Percentiles rank a stretch among this genome's conserved stretches.
Evolutionary conservation across 2,113 vertebrate genomes (phyloP).

Genomic region (Alligator sinensis): DNA sequence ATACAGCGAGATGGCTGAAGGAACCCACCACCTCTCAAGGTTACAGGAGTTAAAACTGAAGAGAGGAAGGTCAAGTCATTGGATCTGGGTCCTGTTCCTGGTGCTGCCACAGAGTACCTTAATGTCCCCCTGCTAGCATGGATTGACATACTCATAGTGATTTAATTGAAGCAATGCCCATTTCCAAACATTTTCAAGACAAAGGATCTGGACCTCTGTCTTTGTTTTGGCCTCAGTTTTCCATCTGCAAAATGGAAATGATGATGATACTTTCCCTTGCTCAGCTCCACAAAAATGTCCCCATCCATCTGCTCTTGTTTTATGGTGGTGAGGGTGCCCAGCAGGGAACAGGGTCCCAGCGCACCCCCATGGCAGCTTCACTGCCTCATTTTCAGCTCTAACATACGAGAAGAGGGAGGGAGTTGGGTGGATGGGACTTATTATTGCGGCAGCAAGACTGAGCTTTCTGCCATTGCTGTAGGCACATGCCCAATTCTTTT

Average conservation of each 20-base stretch:
- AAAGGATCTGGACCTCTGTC: not conserved
- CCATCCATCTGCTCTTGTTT: not conserved
- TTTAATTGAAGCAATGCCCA: not conserved
- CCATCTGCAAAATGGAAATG: not conserved
- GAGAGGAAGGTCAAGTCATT: not conserved
- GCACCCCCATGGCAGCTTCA: too few species aligned
- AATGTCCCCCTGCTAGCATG: not conserved
- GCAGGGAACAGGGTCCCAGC: too few species aligned
- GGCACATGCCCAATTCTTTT: too few species aligned
- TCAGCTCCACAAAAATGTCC: not conserved
- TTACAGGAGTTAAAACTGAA: not conserved
- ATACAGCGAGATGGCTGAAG: not conserved
- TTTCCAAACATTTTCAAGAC: not conserved
- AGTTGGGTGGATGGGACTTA: too few species aligned
- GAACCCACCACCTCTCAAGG: not conserved
- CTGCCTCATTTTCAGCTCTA: too few species aligned
- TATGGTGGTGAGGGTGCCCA: too few species aligned
- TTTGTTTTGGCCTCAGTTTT: not conserved
- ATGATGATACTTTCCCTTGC: slow-evolving; percentile 20
- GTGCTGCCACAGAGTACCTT: not conserved
- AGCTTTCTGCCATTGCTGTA: too few species aligned
- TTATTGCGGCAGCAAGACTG: too few species aligned
- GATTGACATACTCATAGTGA: not conserved
- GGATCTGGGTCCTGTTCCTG: slow-evolving; percentile 19
- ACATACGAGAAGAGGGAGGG: too few species aligned